These are phyloP conservation scores for Drosophila rufa DNA, from an alignment of 1,140 invertebrate genomes.

Conservation along the genomic window DNA sequence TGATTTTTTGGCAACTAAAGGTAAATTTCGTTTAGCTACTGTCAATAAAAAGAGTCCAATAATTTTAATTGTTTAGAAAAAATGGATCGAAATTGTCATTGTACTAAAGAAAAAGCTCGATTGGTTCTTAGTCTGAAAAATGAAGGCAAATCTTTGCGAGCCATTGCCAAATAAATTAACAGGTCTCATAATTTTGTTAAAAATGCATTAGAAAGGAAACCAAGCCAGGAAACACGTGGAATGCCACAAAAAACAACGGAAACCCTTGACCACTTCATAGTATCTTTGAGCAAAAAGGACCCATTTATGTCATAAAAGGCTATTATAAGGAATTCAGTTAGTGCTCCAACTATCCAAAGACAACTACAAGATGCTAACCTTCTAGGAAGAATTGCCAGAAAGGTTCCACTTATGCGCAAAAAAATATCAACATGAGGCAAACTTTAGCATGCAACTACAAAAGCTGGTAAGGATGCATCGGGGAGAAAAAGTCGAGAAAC, in stretches of 20 bases:
- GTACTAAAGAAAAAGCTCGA: too few species aligned
- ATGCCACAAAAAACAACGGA: conserved; percentile 4
- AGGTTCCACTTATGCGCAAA: too few species aligned
- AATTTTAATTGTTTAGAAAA: too few species aligned
- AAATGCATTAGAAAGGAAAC: conserved; percentile 8
- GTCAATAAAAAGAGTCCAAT: too few species aligned
- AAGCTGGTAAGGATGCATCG: neutral
- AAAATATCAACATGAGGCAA: too few species aligned
- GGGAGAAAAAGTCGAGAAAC: too few species aligned
- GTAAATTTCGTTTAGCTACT: too few species aligned
- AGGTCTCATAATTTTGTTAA: conserved; percentile 5
- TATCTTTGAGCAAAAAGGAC: conserved; percentile 4
- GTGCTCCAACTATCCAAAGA: neutral
- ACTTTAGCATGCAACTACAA: neutral
- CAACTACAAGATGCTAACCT: neutral
- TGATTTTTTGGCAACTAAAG: too few species aligned
- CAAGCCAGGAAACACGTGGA: conserved; percentile 7
- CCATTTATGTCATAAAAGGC: conserved; percentile 12
- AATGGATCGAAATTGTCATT: too few species aligned
- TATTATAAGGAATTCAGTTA: conserved; percentile 3
- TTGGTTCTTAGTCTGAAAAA: too few species aligned
- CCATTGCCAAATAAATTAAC: neutral
- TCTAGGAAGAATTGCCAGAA: neutral
- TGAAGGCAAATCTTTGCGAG: too few species aligned
- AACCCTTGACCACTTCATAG: conserved; percentile 5